A percentile compares a stretch with the other conserved stretches of the same genome.
Conservation (phyloP, 2,113 vertebrate genomes). For the Mobula hypostoma region DNA sequence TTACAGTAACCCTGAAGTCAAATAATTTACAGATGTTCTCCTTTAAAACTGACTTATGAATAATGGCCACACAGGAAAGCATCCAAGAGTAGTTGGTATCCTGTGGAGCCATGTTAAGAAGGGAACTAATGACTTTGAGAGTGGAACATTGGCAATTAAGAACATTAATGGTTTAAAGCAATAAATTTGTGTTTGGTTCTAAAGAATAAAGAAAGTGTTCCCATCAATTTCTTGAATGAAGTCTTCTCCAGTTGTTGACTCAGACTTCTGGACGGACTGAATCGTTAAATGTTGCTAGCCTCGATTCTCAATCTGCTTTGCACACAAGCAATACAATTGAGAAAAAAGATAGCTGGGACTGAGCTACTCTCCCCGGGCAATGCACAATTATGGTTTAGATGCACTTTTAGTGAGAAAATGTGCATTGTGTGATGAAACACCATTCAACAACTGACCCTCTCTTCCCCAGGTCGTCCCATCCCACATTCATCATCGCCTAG, state of each 20-base stretch:
- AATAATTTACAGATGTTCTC: background rate
- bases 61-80: background rate
- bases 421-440: background rate
- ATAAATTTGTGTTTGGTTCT: too few species aligned
- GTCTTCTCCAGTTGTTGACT: background rate
- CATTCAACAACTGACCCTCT: slow-evolving; percentile 41
- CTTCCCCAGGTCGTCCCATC: slow-evolving; percentile 92
- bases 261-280: background rate
- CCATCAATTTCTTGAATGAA: slow-evolving; percentile 66
- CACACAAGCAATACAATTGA: background rate
- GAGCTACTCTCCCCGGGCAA: background rate
- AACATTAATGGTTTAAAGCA: background rate
- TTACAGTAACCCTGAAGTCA: background rate
- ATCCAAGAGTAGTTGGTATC: background rate
- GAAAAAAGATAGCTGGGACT: background rate
- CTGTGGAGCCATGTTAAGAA: background rate
- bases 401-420: background rate
- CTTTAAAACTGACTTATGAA: too few species aligned
- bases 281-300: background rate
- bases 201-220: slow-evolving; percentile 54
- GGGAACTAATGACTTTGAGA: too few species aligned
- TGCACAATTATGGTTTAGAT: background rate
- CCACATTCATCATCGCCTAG: slow-evolving; percentile 95
- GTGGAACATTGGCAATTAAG: background rate
- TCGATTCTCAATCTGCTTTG: background rate